phyloP scores from a whole-genome alignment of 1,140 invertebrate species.

The Pristionchus pacificus region DNA sequence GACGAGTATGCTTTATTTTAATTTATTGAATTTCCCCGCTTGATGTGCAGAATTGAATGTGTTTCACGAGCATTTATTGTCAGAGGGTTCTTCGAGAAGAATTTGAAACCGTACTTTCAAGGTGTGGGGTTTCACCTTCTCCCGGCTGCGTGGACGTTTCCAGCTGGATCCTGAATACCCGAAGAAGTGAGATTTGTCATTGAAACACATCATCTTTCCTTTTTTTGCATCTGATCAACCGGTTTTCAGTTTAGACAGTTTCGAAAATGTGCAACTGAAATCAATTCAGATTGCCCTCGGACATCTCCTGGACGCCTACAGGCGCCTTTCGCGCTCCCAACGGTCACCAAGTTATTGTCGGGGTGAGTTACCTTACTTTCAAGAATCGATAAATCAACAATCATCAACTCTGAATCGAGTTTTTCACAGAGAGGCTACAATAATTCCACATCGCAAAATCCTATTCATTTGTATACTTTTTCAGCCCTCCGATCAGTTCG shows the following conservation, averaged over 20 bases:
- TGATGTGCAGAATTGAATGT: too few species aligned
- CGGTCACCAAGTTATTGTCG: conserved; percentile 31
- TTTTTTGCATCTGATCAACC: not conserved
- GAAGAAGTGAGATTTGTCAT: conserved; percentile 14
- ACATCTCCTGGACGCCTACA: conserved; percentile 21
- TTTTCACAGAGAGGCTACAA: too few species aligned
- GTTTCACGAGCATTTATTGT: too few species aligned
- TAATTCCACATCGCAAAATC: too few species aligned
- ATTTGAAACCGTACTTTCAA: too few species aligned
- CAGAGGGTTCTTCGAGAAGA: too few species aligned
- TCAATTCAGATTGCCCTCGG: not conserved
- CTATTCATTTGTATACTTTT: conserved; percentile 3
- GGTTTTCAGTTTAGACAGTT: not conserved
- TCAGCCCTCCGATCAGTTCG: conserved; percentile 28
- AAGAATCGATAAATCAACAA: not conserved
- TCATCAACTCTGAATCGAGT: too few species aligned
- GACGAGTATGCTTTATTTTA: conserved; percentile 3
- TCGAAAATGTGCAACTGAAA: not conserved
- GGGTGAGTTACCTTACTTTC: conserved; percentile 18
- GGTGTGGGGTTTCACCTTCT: conserved; percentile 31
- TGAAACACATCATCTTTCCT: not conserved
- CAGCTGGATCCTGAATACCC: conserved; percentile 30
- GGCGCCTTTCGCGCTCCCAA: conserved; percentile 33
- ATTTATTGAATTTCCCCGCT: too few species aligned
- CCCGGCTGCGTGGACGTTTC: conserved; percentile 25